These are phyloP conservation scores for Zaprionus ornatus DNA, from an alignment of 1,140 invertebrate species.

Conservation along the genomic window DNA sequence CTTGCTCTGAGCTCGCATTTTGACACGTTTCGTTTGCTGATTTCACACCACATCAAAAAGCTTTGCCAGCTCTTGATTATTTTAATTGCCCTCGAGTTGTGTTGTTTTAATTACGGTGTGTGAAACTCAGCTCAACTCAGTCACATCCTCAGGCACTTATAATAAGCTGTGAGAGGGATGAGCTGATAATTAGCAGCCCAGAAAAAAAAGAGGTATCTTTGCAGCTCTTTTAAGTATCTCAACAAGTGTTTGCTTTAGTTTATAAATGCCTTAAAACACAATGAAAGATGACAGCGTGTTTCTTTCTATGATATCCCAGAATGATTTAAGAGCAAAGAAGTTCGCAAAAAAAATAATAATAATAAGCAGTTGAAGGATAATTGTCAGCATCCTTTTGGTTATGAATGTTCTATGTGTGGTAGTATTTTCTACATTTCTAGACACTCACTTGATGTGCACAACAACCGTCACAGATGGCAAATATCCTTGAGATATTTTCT, in stretches of 20 bases:
- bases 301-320: not conserved
- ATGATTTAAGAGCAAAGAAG: not conserved
- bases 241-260: not conserved
- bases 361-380: not conserved
- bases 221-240: not conserved
- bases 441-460: slow-evolving; percentile 66
- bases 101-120: slow-evolving; percentile 64
- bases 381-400: not conserved
- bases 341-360: not conserved
- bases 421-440: slow-evolving; percentile 36
- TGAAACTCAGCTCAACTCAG: not conserved
- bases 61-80: slow-evolving; percentile 56
- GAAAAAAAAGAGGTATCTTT: not conserved
- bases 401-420: not conserved
- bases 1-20: slow-evolving; percentile 45
- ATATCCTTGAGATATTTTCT: slow-evolving; percentile 39
- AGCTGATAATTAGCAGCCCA: slow-evolving; percentile 24
- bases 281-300: not conserved
- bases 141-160: slow-evolving; percentile 15
- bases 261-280: not conserved
- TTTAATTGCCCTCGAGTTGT: slow-evolving; percentile 65
- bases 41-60: slow-evolving; percentile 70
- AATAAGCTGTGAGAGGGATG: slow-evolving; percentile 6
- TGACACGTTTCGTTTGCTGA: slow-evolving; percentile 66
- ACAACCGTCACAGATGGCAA: slow-evolving; percentile 31